Base-by-base conservation (phyloP, 2,797 vertebrate genomes). In the Dipus sagitta region DNA sequence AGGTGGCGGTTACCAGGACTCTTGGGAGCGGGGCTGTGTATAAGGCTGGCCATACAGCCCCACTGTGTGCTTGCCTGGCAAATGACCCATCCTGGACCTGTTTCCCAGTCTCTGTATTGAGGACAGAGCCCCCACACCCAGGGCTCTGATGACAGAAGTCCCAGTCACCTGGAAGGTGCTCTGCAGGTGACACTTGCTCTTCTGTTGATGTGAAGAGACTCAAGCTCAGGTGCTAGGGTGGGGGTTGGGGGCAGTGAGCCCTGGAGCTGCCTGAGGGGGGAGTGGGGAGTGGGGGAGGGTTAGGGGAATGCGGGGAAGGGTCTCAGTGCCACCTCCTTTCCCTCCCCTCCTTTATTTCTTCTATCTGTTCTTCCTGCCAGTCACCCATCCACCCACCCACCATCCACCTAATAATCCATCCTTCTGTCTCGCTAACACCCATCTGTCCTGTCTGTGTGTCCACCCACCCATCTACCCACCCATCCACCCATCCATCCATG, bases 171-270 rank as follows among this genome's bases (percentile, higher is more conserved):
- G 42, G 76, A 28, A 76, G 12, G 11, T 0, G 24, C 24, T 3
- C 30, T 1, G 13, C 10, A 14, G 75, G 7, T 0, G 1, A 23
- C 52, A 2, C 14, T 54, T 24, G 6, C 32, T 65, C 23, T 21
- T 24, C 11, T 5, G 17, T 15, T 67, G 26, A 11, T 2, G 15
- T 17, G 20, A 62, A 2, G 71, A 68, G 68, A n/a, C 34, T 4
- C 1, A 34, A 0, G 0, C 0, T 1, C 34, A 10, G 72, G 14
- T 26, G 0, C 1, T 3, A 1, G 4, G 20, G n/a, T 9, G 1
- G 13, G 10, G 15, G 1, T 2, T 30, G 24, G 8, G 26, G 3
- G 21, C 1, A 23, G 52, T 0, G 21, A 34, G 14, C 42, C 67
- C 23, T 62, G 24, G 30, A 83, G 75, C 58, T 62, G 38, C 79